Percentiles rank a stretch among this genome's conserved stretches.
phyloP scores from a whole-genome alignment of 1,140 invertebrate species.

The Ips nitidus region DNA sequence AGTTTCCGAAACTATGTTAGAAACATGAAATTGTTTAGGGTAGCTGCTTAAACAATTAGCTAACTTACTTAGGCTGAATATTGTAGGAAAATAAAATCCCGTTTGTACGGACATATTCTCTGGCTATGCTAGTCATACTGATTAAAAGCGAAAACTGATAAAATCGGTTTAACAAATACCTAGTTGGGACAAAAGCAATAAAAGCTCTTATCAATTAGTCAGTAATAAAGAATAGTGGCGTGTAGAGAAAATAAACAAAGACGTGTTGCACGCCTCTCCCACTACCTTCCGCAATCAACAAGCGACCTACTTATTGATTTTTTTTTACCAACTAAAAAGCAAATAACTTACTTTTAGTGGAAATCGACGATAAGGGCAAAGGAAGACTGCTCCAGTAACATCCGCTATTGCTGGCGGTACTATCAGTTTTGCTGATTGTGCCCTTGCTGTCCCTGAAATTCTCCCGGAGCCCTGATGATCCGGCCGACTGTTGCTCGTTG shows the following conservation, averaged over 20 bases:
- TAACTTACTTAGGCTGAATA: background rate
- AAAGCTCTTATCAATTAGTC: too few species aligned
- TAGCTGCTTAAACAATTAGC: background rate
- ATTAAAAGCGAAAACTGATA: too few species aligned
- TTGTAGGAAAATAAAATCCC: background rate
- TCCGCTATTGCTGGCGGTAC: constrained; percentile 38
- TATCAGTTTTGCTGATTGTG: constrained; percentile 34
- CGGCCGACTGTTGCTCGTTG: constrained; percentile 32
- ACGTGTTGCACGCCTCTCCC: too few species aligned
- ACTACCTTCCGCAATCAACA: too few species aligned
- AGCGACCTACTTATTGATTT: background rate
- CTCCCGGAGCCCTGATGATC: constrained; percentile 31
- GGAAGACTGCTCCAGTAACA: constrained; percentile 43
- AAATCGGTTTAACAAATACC: too few species aligned
- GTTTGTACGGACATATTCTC: too few species aligned
- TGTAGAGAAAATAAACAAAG: too few species aligned
- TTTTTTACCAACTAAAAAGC: background rate
- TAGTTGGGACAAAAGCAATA: too few species aligned
- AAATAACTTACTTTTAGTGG: constrained; percentile 41
- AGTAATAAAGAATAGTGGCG: too few species aligned
- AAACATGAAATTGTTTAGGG: constrained; percentile 2
- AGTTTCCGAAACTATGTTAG: constrained; percentile 41
- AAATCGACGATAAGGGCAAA: constrained; percentile 42
- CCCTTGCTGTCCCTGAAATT: constrained; percentile 33
- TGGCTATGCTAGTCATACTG: too few species aligned